Evolutionary conservation across 2,797 vertebrate genomes (phyloP).

Genomic region (Enteromius afrohamiltoni): DNA sequence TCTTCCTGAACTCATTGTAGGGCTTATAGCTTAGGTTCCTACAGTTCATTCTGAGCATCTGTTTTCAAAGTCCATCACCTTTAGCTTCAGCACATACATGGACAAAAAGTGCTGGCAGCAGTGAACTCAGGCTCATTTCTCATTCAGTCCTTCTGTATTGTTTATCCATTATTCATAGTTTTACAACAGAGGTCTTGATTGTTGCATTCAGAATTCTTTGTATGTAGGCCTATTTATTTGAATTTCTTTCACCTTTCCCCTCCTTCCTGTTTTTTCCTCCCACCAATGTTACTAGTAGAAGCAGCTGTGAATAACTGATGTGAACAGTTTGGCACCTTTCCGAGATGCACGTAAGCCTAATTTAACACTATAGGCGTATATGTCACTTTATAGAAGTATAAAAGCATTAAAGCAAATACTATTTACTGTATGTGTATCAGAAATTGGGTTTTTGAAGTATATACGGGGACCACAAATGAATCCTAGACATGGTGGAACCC

Average conservation of each 20-base stretch:
- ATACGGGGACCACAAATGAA: constrained; percentile 60
- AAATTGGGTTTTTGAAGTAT: constrained; percentile 76
- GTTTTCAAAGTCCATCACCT: not conserved
- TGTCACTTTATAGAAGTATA: not conserved
- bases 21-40: not conserved
- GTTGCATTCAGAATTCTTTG: constrained; percentile 8
- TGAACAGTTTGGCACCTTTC: not conserved
- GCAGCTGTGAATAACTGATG: not conserved
- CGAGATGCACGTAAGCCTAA: not conserved
- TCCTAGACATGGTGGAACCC: constrained; percentile 70
- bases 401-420: not conserved
- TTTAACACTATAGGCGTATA: not conserved
- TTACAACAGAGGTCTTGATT: constrained; percentile 26
- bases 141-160: not conserved
- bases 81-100: not conserved
- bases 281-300: not conserved
- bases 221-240: not conserved
- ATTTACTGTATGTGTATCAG: constrained; percentile 64
- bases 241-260: not conserved
- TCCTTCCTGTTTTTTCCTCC: not conserved
- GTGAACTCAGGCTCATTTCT: not conserved
- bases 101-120: not conserved
- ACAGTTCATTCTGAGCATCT: not conserved
- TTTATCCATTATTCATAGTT: constrained; percentile 33
- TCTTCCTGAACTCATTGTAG: not conserved